Percentiles rank a stretch among this genome's conserved stretches.
Conservation (phyloP, 2,888 invertebrate genomes). For the Alsophila aescularia region DNA sequence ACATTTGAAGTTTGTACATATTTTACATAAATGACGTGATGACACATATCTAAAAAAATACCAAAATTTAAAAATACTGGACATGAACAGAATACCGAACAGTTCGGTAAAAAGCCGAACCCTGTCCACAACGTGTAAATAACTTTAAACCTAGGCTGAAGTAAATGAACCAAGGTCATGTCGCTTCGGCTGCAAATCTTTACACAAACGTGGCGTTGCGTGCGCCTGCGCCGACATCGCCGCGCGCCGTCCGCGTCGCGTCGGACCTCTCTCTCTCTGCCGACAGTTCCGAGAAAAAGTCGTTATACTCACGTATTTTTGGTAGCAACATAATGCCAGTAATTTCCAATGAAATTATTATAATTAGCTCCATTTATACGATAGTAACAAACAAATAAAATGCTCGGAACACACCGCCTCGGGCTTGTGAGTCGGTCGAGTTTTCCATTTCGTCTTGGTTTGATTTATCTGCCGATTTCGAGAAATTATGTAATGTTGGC, state of each 20-base stretch:
- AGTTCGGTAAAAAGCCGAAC: too few relatives aligned
- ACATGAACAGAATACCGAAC: too few relatives aligned
- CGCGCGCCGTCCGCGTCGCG: too few relatives aligned
- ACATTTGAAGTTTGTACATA: too few relatives aligned
- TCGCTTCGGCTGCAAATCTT: slow-evolving; percentile 51
- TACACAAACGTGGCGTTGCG: slow-evolving; percentile 47
- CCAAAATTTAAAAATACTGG: too few relatives aligned
- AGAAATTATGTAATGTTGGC: slow-evolving; percentile 33
- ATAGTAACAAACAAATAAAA: slow-evolving; percentile 84
- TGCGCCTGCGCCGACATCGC: slow-evolving; percentile 59
- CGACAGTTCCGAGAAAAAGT: slow-evolving; percentile 80
- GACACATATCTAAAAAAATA: too few relatives aligned
- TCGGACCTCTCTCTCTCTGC: slow-evolving; percentile 59
- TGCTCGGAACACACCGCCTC: slow-evolving; percentile 64
- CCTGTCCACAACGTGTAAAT: too few relatives aligned
- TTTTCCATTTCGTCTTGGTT: slow-evolving; percentile 52
- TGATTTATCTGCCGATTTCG: slow-evolving; percentile 57
- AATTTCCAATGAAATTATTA: slow-evolving; percentile 82
- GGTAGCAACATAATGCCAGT: slow-evolving; percentile 84
- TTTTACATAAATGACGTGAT: too few relatives aligned
- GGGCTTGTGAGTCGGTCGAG: slow-evolving; percentile 54
- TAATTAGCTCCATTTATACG: slow-evolving; percentile 82
- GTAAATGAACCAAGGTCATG: slow-evolving; percentile 58
- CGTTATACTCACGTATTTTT: slow-evolving; percentile 84
- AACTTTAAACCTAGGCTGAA: slow-evolving; percentile 2